Percentiles rank a stretch among this genome's conserved stretches.
phyloP scores from a whole-genome alignment of 1,140 invertebrate genomes.

The Schlechtendalia chinensis region DNA sequence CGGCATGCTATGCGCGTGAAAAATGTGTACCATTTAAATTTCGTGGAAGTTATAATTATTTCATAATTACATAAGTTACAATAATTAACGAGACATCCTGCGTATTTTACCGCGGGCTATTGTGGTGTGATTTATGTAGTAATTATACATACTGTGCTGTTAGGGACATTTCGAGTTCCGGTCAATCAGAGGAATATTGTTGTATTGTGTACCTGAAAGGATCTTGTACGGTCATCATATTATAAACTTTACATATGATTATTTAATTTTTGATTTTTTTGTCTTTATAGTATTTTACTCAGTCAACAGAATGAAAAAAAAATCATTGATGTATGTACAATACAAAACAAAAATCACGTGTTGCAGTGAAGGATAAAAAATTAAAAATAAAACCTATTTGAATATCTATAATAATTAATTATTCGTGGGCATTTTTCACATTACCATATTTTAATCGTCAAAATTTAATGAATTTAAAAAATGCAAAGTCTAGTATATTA shows the following conservation, averaged over 20 bases:
- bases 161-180: constrained; percentile 19
- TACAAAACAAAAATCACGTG: too few species aligned
- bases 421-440: too few species aligned
- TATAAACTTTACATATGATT: too few species aligned
- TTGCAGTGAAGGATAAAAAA: too few species aligned
- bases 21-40: background rate
- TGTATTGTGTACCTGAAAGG: background rate
- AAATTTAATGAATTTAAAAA: too few species aligned
- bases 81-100: constrained; percentile 30
- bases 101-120: background rate
- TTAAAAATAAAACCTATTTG: too few species aligned
- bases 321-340: too few species aligned
- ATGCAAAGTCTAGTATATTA: too few species aligned
- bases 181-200: constrained; percentile 37
- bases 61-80: background rate
- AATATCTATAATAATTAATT: too few species aligned
- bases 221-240: background rate
- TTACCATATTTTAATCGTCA: too few species aligned
- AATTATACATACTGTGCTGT: background rate
- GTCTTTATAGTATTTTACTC: background rate
- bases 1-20: background rate
- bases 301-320: too few species aligned
- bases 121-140: background rate
- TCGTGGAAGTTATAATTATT: background rate
- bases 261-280: too few species aligned